Evolutionary conservation across 2,888 invertebrate species (phyloP).

Genomic region (Crepidodera aurea): DNA sequence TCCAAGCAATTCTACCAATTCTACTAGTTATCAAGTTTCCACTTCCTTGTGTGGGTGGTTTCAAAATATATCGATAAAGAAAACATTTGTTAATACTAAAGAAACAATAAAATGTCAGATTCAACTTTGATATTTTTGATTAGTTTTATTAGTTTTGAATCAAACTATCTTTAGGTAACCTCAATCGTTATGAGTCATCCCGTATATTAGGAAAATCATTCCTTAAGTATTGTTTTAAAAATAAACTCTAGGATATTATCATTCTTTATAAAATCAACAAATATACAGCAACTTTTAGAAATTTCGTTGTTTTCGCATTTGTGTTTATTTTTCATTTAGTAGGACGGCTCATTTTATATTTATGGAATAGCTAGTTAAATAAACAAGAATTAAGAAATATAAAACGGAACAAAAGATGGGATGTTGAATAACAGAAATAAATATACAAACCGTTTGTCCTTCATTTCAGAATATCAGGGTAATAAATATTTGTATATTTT

Average conservation of each 20-base stretch:
- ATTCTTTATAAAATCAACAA: slow-evolving; percentile 2
- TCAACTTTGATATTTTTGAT: too few relatives aligned
- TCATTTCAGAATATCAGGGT: neutral
- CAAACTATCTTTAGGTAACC: too few relatives aligned
- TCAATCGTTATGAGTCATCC: too few relatives aligned
- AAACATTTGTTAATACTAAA: too few relatives aligned
- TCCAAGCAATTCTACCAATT: too few relatives aligned
- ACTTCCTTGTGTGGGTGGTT: too few relatives aligned
- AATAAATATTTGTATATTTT: neutral
- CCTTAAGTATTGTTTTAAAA: neutral
- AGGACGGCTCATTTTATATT: neutral
- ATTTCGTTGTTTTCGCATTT: neutral
- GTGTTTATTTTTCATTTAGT: slow-evolving; percentile 4
- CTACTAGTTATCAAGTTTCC: too few relatives aligned
- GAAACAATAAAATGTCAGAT: too few relatives aligned
- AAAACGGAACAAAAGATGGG: neutral
- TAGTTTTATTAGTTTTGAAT: too few relatives aligned
- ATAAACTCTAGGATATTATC: neutral
- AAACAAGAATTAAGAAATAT: slow-evolving; percentile 2
- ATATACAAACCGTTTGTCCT: slow-evolving; percentile 1
- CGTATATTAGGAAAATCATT: too few relatives aligned
- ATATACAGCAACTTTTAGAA: neutral
- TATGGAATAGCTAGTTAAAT: neutral
- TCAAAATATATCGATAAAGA: too few relatives aligned
- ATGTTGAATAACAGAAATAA: neutral